phyloP scores from a whole-genome alignment of 37 sponge, comb jelly and placozoan species.

The Hormiphora californensis region DNA sequence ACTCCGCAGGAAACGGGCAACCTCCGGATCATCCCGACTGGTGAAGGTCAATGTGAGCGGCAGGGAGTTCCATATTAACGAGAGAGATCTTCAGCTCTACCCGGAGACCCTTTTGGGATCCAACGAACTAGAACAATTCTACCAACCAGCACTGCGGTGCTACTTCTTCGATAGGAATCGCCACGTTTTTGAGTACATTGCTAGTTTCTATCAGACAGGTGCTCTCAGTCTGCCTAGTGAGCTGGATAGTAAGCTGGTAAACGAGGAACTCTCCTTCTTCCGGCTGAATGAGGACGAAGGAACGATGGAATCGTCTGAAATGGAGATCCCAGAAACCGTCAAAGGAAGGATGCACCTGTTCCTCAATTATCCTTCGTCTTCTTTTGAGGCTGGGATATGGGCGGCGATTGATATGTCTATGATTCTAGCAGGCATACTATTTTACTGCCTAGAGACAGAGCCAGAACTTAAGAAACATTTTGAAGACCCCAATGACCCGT shows the following conservation, averaged over 20 bases:
- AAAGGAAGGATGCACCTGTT: background rate
- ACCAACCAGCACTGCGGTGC: background rate
- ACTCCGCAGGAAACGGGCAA: too few species aligned
- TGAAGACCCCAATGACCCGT: background rate
- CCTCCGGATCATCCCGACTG: too few species aligned
- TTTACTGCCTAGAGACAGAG: background rate
- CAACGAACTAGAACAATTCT: background rate
- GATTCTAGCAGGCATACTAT: background rate
- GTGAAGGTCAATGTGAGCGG: background rate
- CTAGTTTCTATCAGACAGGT: background rate
- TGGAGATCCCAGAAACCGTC: background rate
- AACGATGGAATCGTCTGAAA: background rate
- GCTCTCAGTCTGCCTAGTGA: background rate
- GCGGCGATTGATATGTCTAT: background rate
- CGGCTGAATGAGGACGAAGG: background rate
- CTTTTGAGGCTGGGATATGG: background rate
- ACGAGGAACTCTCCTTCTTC: background rate
- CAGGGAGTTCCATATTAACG: background rate
- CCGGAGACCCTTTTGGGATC: background rate
- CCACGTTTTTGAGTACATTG: background rate
- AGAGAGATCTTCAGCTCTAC: background rate
- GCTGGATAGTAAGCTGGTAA: background rate
- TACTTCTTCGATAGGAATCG: background rate
- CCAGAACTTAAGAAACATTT: background rate
- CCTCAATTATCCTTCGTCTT: background rate